Evolutionary conservation across 2,888 invertebrate species (phyloP), one percentile per base, ranked within the genome.

Genomic region (Campoplex nolae): DNA sequence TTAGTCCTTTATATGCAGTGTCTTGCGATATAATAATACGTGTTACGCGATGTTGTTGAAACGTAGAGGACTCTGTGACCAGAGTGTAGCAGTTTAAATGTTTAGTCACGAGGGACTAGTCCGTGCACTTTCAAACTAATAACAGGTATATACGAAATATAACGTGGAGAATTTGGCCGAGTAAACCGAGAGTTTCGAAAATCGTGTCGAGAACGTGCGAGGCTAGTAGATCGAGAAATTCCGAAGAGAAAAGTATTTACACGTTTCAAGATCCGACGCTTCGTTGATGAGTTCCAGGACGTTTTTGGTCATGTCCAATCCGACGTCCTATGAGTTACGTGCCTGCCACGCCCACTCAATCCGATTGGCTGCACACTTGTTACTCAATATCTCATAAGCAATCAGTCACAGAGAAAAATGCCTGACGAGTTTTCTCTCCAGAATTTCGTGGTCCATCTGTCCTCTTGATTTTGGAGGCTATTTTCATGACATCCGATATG

Each of bases 41-140:
- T 45, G 73, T 56, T 71, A 18, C 73, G 42, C 74, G 79, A 79
- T 58, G 58, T 42, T 58, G 80, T 71, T 54, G 51, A 51, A 45
- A 18, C 38, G 38, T 42, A 18, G 35, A 35, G 42, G 35, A 68
- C 71, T 65, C 76, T 48, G 58, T 23, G 23, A 23, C 23, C 38
- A 1, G 68, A 23, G 73, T 73, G 67, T 81, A 68, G 67, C 74
- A 85, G 81, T 85, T 85, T 68, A 82, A 82, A 85, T 74, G 81
- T 85, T 85, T 28, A 76, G 74, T 78, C 85, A 23, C 82, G 28
- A 62, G 82, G 77, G 85, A 85, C 85, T 68, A 58, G 74, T 82
- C 75, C 65, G 76, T 71, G 84, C 71, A 76, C 84, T 81, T 76
- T 51, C 58, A 23, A 28, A 70, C 42, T 67, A n/a, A 74, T 45